Percentiles rank a stretch among this genome's conserved stretches.
phyloP scores from a whole-genome alignment of 2,888 invertebrate genomes.

The Cephonodes hylas region DNA sequence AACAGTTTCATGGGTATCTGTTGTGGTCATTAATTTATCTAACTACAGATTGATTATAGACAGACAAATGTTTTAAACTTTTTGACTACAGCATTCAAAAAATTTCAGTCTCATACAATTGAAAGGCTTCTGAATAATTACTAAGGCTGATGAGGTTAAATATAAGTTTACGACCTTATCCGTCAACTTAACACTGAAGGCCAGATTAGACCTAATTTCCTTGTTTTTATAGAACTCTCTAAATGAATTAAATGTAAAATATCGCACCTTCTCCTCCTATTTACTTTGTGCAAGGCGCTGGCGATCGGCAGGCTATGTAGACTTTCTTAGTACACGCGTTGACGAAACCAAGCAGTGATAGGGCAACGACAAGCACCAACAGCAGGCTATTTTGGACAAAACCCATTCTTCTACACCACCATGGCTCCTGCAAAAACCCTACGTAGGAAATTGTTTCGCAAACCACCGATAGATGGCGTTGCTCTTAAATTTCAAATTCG shows the following conservation, averaged over 20 bases:
- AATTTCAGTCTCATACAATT: too few relatives aligned
- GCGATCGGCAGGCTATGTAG: conserved; percentile 60
- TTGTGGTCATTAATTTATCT: background rate
- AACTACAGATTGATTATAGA: too few relatives aligned
- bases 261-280: conserved; percentile 12
- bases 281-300: conserved; percentile 60
- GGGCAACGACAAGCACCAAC: conserved; percentile 39
- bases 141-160: too few relatives aligned
- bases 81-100: too few relatives aligned
- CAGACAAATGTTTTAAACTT: too few relatives aligned
- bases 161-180: too few relatives aligned
- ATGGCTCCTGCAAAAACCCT: conserved; percentile 30
- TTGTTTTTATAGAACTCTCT: too few relatives aligned
- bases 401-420: conserved; percentile 50
- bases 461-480: conserved; percentile 17
- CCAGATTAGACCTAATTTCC: too few relatives aligned
- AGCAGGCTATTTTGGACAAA: conserved; percentile 29
- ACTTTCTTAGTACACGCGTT: conserved; percentile 57
- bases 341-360: conserved; percentile 42
- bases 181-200: too few relatives aligned
- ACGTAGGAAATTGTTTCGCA: conserved; percentile 18
- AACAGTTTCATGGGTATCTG: conserved; percentile 13
- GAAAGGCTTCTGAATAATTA: too few relatives aligned
- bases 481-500: background rate
- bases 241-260: too few relatives aligned